These are phyloP conservation scores for Rhopilema esculentum DNA, from an alignment of 30 jellyfish, hydroid and myxozoan species.

Conservation along the genomic window DNA sequence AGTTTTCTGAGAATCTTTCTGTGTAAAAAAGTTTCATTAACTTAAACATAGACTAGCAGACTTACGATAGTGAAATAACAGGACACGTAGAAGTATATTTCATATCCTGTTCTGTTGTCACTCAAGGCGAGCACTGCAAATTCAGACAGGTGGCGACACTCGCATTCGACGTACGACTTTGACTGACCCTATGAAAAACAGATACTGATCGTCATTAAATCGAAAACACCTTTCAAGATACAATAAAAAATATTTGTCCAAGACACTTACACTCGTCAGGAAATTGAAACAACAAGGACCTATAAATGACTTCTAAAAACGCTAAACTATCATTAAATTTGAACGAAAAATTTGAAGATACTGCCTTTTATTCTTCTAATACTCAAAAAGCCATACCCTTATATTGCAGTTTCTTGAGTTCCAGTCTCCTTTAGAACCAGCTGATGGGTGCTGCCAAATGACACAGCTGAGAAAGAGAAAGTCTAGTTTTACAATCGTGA, in stretches of 20 bases:
- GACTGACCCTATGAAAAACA: constrained; percentile 65
- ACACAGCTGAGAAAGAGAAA: constrained; percentile 68
- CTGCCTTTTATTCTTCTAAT: not conserved
- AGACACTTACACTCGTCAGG: too few relatives aligned
- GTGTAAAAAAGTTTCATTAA: too few relatives aligned
- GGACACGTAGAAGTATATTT: constrained; percentile 85
- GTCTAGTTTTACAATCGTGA: not conserved
- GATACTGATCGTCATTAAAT: not conserved
- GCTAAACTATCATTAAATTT: too few relatives aligned
- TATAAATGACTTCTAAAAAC: too few relatives aligned
- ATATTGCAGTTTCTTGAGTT: constrained; percentile 71
- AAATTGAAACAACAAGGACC: too few relatives aligned
- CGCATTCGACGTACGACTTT: constrained; percentile 88
- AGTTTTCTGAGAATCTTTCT: too few relatives aligned
- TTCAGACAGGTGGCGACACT: constrained; percentile 91
- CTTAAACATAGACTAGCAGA: too few relatives aligned
- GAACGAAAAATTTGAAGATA: too few relatives aligned
- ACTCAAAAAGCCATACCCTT: constrained; percentile 31
- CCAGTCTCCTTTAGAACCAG: constrained; percentile 77
- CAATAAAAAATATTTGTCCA: too few relatives aligned
- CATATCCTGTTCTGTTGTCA: constrained; percentile 95
- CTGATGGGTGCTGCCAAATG: constrained; percentile 81
- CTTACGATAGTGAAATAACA: constrained; percentile 88
- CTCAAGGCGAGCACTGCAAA: constrained; percentile 93
- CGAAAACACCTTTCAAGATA: not conserved